Percentiles rank a stretch among this genome's conserved stretches.
Evolutionary conservation across 2,113 vertebrate genomes (phyloP).

Genomic region (Corvus hawaiiensis): DNA sequence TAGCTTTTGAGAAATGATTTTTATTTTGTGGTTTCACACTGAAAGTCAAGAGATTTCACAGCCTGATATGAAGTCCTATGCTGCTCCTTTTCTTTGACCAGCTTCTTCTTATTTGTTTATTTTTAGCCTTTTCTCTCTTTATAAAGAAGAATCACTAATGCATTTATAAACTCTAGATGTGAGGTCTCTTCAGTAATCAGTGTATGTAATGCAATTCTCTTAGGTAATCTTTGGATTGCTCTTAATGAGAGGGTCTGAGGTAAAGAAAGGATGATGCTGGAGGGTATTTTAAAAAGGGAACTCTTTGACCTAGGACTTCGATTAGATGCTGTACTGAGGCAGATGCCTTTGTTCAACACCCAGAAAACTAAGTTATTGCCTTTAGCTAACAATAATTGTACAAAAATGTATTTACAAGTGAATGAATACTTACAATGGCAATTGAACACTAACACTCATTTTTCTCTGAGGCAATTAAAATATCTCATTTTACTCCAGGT

Average conservation of each 20-base stretch:
- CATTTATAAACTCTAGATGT: not conserved
- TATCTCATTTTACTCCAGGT: not conserved
- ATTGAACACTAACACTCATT: not conserved
- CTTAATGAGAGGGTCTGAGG: not conserved
- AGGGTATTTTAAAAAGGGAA: not conserved
- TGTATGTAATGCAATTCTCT: not conserved
- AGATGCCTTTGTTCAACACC: not conserved
- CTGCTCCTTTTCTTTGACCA: not conserved
- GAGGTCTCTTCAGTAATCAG: not conserved
- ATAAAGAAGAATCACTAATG: not conserved
- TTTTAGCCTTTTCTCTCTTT: not conserved
- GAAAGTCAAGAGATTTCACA: not conserved
- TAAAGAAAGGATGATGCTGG: not conserved
- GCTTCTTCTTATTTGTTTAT: not conserved
- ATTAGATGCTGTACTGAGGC: not conserved
- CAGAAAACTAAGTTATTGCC: not conserved
- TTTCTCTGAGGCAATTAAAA: conserved; percentile 30
- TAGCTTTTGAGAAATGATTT: not conserved
- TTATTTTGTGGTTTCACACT: not conserved
- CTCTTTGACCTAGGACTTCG: not conserved
- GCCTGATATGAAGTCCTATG: not conserved
- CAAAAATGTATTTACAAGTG: not conserved
- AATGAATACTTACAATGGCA: conserved; percentile 29
- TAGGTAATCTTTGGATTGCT: not conserved
- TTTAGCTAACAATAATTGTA: not conserved